Base-by-base conservation (phyloP, 2,888 invertebrate species). In the Anodontia alba region DNA sequence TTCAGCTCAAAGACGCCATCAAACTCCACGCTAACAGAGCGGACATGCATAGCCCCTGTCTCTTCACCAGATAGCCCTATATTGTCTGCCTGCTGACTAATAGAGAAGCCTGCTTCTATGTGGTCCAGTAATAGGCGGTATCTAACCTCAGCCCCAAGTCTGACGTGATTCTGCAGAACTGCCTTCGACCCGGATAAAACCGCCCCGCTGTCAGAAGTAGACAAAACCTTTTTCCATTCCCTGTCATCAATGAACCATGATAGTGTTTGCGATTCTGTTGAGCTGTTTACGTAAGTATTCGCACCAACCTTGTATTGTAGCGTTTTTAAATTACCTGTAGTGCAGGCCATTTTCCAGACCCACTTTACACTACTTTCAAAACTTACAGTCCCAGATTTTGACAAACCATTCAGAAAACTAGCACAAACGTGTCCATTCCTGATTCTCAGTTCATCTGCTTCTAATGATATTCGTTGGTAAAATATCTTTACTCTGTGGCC, bases 241-340 rank as follows among this genome's bases (percentile, higher is more conserved):
- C 77, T 46, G n/a, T 26, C 17, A 31, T 80, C 80, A 17, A 76
- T 51, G 49, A 62, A 80, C 80, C 80, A 80, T 26, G 69, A 5
- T 3, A 76, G 33, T 17, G 43, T 36, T 10, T n/a, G 20, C 8
- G 26, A n/a, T n/a, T 8, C n/a, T 2, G 3, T 62, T 12, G 33
- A 12, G 1, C 57, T 69, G 10, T 36, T 0, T 36, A 46, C 62
- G 17, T 36, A 54, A 5, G 20, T 70, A 33, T 49, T 36, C 5
- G 17, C 62, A 1, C 80, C 80, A 7, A 76, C 76, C 3, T 54
- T n/a, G 49, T 73, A 49, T 0, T 62, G 17, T 20, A 66, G 8
- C 0, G 73, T 76, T 26, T 20, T 46, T 20, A 73, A 38, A 12
- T 26, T 73, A 7, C 76, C 80, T 0, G 73, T 76, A 0, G 80